Evolutionary conservation across 2,113 vertebrate species (phyloP).

Genomic region (Lepus europaeus): DNA sequence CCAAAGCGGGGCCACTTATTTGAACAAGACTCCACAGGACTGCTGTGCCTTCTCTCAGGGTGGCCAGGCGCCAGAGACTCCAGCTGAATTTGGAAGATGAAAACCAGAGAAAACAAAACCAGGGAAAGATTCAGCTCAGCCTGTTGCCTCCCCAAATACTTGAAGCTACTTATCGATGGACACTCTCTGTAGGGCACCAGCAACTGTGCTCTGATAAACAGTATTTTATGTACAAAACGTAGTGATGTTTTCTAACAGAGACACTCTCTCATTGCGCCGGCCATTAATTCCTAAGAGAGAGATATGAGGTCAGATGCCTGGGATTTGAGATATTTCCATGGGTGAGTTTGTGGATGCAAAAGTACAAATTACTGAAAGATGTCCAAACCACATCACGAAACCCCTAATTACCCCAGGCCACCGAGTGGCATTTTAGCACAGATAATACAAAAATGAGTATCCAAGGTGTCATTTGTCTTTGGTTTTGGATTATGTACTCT

Average conservation of each 20-base stretch:
- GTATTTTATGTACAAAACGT: not conserved
- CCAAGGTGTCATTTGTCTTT: constrained; percentile 60
- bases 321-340: constrained; percentile 5
- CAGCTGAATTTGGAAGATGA: not conserved
- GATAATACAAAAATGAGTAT: not conserved
- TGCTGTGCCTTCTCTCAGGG: not conserved
- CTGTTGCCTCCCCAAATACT: not conserved
- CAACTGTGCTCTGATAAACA: not conserved
- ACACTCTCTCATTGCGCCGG: not conserved
- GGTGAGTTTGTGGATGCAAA: not conserved
- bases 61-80: too few species aligned
- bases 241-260: not conserved
- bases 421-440: not conserved
- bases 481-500: constrained; percentile 6
- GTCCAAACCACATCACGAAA: constrained; percentile 38
- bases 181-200: not conserved
- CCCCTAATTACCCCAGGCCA: not conserved
- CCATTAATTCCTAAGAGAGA: constrained; percentile 29
- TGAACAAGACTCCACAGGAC: not conserved
- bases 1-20: not conserved
- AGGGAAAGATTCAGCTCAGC: not conserved
- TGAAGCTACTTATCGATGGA: not conserved
- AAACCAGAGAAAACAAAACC: too few species aligned
- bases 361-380: constrained; percentile 68
- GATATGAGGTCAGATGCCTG: constrained; percentile 33